These are phyloP conservation scores for Stenchaetothrips biformis DNA, from an alignment of 2,888 invertebrate genomes.

Conservation along the genomic window DNA sequence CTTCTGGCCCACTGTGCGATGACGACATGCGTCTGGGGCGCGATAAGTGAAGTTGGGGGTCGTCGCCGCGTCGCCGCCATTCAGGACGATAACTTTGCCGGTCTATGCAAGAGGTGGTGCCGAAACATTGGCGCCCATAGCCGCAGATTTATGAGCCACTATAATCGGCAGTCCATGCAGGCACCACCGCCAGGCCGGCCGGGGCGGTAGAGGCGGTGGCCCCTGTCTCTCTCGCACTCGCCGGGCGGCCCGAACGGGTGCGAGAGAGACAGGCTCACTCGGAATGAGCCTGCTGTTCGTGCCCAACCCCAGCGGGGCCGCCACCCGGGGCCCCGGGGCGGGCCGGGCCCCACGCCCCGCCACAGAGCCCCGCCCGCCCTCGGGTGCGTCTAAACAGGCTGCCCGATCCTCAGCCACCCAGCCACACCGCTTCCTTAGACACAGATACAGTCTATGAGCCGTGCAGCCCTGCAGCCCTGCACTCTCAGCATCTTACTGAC, in stretches of 20 bases:
- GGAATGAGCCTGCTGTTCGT: neutral
- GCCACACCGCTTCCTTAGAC: too few relatives aligned
- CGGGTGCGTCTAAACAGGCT: too few relatives aligned
- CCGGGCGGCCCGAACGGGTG: neutral
- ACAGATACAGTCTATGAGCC: too few relatives aligned
- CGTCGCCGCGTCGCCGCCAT: neutral
- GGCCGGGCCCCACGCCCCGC: neutral
- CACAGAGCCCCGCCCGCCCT: neutral
- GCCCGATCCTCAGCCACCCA: too few relatives aligned
- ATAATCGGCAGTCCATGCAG: slow-evolving; percentile 22
- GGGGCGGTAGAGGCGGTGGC: neutral
- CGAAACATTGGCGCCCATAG: slow-evolving; percentile 15
- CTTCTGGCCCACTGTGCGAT: too few relatives aligned
- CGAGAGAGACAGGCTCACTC: neutral
- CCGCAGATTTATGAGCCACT: slow-evolving; percentile 10
- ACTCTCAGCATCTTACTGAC: too few relatives aligned
- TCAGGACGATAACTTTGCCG: neutral
- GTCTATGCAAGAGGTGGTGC: neutral
- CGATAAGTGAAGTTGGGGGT: neutral
- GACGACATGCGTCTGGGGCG: neutral
- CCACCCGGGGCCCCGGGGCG: neutral
- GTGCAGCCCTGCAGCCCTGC: too few relatives aligned
- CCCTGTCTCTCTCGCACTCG: neutral
- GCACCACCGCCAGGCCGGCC: neutral
- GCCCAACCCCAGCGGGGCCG: neutral